Base-by-base conservation (phyloP, 2,797 vertebrate species). In the Chelon labrosus region DNA sequence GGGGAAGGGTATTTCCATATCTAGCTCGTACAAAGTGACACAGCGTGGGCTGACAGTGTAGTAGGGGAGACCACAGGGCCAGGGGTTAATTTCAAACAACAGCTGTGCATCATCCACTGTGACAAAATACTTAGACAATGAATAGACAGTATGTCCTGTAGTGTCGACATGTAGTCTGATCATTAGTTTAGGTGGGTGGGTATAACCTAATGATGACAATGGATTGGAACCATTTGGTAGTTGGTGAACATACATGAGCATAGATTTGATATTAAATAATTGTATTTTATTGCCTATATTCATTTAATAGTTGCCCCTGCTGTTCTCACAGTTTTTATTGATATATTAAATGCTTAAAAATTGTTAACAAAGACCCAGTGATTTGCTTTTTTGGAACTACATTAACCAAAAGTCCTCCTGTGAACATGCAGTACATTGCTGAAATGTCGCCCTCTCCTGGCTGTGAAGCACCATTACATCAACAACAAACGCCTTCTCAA, bases 1-100 rank as follows among this genome's bases (percentile, higher is more conserved):
- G 93, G 95, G 50, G 88, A 91, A 37, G 70, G 62, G 85, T 95
- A 94, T 83, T 97, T 97, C 88, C 91, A 96, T 85, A 95, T 94
- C 64, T 86, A 93, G 85, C 94, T 84, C 80, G 89, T 94, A 91
- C 79, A 83, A 59, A 22, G 0, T 82, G 82, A 90, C 82, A 83
- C 75, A 72, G 52, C 2, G 17, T 77, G 79, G 57, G 62, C 63
- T 54, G 7, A 58, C 64, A 71, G 70, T 79, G 64, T 53, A 56
- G 14, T 8, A 35, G 1, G 25, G 55, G 37, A 75, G 78, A 73
- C 75, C 63, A 37, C 77, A 69, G 51, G 58, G 73, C 53, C 57
- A 14, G 10, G 62, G 65, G 61, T 73, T 78, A 37, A 69, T 80
- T 79, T 59, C 73, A 80, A 73, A 81, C 79, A 91, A 82, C 84